These are phyloP conservation scores for Crioceris asparagi DNA, from an alignment of 2,888 invertebrate genomes.

Conservation along the genomic window DNA sequence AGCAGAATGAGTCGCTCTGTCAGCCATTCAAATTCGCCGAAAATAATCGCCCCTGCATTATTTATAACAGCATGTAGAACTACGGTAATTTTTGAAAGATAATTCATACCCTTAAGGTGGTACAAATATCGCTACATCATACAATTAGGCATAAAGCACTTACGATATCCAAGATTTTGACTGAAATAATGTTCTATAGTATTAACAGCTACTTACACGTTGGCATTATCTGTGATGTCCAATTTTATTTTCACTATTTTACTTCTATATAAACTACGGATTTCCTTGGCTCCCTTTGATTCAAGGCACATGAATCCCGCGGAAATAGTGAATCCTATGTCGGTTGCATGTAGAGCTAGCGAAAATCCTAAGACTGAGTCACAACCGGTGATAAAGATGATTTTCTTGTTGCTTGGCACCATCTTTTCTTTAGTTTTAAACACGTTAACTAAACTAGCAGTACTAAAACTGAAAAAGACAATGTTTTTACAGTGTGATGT, in stretches of 20 bases:
- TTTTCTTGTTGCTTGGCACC: constrained; percentile 28
- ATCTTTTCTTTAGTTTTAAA: constrained; percentile 19
- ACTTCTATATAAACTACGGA: constrained; percentile 33
- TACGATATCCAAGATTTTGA: constrained; percentile 1
- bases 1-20: constrained; percentile 63
- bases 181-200: constrained; percentile 36
- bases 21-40: constrained; percentile 88
- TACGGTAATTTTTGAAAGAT: no score
- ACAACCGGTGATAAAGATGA: constrained; percentile 71
- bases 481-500: constrained; percentile 26
- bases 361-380: constrained; percentile 78
- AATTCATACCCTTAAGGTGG: no score
- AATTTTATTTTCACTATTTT: constrained; percentile 40
- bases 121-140: no score
- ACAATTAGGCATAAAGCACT: not conserved
- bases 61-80: constrained; percentile 74
- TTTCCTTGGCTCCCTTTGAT: constrained; percentile 49
- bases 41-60: constrained; percentile 84
- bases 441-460: constrained; percentile 27
- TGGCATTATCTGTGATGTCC: constrained; percentile 22
- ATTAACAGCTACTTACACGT: constrained; percentile 36
- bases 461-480: constrained; percentile 27
- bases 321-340: constrained; percentile 60
- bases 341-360: constrained; percentile 50
- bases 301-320: constrained; percentile 59